Conservation (phyloP, 2,797 vertebrate species). For the Sitta carolinensis region DNA sequence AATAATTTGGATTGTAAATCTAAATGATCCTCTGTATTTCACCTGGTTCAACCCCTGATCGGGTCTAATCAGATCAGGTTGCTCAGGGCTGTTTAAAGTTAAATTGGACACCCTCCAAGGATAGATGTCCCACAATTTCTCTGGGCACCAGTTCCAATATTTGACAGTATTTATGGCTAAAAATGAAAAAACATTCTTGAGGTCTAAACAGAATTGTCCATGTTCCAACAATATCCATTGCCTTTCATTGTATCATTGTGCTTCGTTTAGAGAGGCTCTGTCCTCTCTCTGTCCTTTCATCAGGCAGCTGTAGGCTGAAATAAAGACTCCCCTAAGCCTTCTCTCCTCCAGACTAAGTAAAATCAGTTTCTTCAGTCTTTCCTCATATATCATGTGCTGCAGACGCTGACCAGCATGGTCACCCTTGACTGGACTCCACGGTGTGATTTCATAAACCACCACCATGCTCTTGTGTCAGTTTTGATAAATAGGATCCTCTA, state of each 20-base stretch:
- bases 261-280: background rate
- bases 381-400: background rate
- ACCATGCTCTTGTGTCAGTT: background rate
- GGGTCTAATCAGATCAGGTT: background rate
- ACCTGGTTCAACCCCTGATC: background rate
- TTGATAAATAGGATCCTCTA: background rate
- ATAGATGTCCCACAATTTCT: background rate
- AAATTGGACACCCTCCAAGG: background rate
- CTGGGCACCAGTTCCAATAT: background rate
- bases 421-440: background rate
- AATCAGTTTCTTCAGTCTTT: background rate
- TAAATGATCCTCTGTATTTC: background rate
- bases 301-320: background rate
- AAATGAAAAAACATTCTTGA: background rate
- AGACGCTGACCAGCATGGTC: background rate
- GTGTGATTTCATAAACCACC: background rate
- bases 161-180: background rate
- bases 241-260: fast-evolving
- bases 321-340: background rate
- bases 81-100: background rate
- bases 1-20: background rate
- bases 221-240: background rate
- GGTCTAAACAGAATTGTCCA: background rate
- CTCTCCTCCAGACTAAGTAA: background rate
- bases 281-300: background rate